phyloP scores from a whole-genome alignment of 1,140 invertebrate species.

The Cotesia chilonis region DNA sequence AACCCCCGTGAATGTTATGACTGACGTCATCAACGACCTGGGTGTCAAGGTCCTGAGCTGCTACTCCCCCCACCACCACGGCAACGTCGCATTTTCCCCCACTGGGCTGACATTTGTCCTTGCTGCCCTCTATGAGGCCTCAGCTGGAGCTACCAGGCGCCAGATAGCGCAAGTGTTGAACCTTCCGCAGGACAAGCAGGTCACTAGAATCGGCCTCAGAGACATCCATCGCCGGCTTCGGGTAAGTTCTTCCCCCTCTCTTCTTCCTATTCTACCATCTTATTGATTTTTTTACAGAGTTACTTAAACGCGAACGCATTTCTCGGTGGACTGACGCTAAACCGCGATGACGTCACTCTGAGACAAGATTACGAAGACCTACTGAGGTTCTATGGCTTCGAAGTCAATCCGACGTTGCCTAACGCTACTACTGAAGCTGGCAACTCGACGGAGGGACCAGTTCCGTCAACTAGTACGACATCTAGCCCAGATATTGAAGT shows the following conservation, averaged over 20 bases:
- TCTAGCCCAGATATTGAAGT: too few relatives aligned
- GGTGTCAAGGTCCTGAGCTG: conserved; percentile 73
- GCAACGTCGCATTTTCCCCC: conserved; percentile 86
- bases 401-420: conserved; percentile 49
- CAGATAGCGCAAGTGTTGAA: conserved; percentile 75
- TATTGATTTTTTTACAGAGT: conserved; percentile 67
- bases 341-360: conserved; percentile 77
- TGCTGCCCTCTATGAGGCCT: conserved; percentile 79
- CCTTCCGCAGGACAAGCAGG: conserved; percentile 74
- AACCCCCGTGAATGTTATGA: conserved; percentile 75
- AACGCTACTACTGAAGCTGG: conserved; percentile 22
- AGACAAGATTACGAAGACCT: conserved; percentile 74
- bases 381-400: conserved; percentile 80
- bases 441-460: conserved; percentile 12
- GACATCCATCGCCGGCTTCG: conserved; percentile 80
- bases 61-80: conserved; percentile 68
- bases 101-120: conserved; percentile 80
- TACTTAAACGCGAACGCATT: conserved; percentile 85
- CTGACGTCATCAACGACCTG: conserved; percentile 79
- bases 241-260: conserved; percentile 64
- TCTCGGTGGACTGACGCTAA: conserved; percentile 78
- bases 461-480: conserved; percentile 23
- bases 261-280: not conserved
- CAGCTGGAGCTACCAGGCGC: conserved; percentile 72
- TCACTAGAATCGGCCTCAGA: conserved; percentile 78